Evolutionary conservation across 2,113 vertebrate genomes (phyloP).

Genomic region (Thermophis baileyi): DNA sequence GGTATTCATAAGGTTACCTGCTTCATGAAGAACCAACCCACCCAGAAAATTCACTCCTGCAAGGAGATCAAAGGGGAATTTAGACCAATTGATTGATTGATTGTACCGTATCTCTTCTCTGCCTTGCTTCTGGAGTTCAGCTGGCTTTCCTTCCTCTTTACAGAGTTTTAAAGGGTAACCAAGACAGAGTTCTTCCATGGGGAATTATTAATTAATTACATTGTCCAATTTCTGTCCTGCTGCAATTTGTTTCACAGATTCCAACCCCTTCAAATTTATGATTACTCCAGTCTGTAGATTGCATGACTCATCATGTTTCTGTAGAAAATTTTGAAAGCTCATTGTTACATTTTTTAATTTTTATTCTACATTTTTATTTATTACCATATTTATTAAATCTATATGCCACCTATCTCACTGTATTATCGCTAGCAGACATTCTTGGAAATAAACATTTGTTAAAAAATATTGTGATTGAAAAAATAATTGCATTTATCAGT

Average conservation of each 20-base stretch:
- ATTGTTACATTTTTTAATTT: background rate
- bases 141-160: background rate
- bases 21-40: background rate
- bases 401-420: background rate
- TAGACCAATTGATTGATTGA: background rate
- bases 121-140: background rate
- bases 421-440: background rate
- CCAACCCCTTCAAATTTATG: background rate
- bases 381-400: background rate
- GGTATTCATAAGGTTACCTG: background rate
- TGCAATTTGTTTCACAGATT: background rate
- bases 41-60: background rate
- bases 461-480: background rate
- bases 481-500: background rate
- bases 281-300: background rate
- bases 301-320: background rate
- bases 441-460: background rate
- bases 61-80: background rate
- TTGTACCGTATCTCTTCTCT: background rate
- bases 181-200: background rate
- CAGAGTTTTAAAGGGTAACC: background rate
- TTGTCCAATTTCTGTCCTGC: background rate
- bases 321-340: background rate
- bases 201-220: background rate
- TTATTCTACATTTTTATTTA: too few species aligned